Evolutionary conservation across 2,888 invertebrate species (phyloP).

Genomic region (Aphidoletes aphidimyza): DNA sequence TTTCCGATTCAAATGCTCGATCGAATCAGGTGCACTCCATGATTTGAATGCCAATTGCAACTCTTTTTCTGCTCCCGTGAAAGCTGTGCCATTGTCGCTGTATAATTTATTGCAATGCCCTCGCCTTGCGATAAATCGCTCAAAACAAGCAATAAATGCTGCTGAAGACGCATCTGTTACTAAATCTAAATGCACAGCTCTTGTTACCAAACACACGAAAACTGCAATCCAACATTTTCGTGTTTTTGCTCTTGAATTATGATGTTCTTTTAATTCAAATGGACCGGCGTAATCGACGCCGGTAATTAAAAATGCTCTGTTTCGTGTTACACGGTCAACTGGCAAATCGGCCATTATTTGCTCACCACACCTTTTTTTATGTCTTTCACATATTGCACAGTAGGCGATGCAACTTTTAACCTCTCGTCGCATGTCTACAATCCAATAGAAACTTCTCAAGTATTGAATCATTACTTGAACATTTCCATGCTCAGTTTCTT

Average conservation of each 20-base stretch:
- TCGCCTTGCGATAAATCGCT: constrained; percentile 59
- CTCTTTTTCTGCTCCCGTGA: constrained; percentile 59
- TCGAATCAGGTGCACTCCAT: constrained; percentile 40
- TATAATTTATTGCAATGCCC: constrained; percentile 59
- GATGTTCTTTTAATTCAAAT: constrained; percentile 56
- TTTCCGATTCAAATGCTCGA: constrained; percentile 8
- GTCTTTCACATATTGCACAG: constrained; percentile 57
- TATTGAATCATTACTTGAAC: no score
- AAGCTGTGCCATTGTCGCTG: constrained; percentile 61
- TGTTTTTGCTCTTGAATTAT: constrained; percentile 57
- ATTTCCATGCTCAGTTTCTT: no score
- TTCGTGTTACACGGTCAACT: constrained; percentile 55
- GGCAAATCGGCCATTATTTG: constrained; percentile 60
- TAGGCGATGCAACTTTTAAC: constrained; percentile 55
- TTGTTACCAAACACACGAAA: constrained; percentile 59
- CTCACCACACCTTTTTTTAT: neutral
- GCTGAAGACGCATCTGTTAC: constrained; percentile 58
- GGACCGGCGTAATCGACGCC: constrained; percentile 59
- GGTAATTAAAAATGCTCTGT: constrained; percentile 57
- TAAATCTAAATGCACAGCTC: constrained; percentile 57
- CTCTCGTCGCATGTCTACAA: neutral
- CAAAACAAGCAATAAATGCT: constrained; percentile 59
- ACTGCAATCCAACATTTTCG: constrained; percentile 60
- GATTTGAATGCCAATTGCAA: constrained; percentile 4
- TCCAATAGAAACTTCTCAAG: no score